A percentile compares a stretch with the other conserved stretches of the same genome.
Conservation (phyloP, 2,888 invertebrate genomes). For the Hirtodrosophila histrioides region DNA sequence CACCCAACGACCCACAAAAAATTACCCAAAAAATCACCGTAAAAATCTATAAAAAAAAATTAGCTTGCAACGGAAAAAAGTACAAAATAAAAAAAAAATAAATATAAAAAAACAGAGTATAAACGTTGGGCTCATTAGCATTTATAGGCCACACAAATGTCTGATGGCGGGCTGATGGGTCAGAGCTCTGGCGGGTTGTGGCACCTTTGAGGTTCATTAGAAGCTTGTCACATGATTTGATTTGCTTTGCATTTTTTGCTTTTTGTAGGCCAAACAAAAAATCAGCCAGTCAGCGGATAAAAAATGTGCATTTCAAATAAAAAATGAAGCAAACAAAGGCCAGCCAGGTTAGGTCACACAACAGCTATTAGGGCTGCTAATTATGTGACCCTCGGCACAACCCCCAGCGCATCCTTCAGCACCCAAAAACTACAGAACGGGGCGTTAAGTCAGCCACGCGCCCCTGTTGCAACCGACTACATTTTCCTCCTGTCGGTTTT, state of each 20-base stretch:
- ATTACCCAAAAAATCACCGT: conserved; percentile 72
- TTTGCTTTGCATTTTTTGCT: conserved; percentile 46
- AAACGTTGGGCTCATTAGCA: conserved; percentile 68
- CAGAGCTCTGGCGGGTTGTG: conserved; percentile 23
- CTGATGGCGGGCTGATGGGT: conserved; percentile 36
- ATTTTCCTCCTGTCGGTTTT: conserved; percentile 20
- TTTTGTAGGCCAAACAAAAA: conserved; percentile 1
- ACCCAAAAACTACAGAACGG: conserved; percentile 4
- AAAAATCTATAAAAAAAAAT: conserved; percentile 72
- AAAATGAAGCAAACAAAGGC: conserved; percentile 22
- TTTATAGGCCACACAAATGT: conserved; percentile 75
- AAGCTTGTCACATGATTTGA: conserved; percentile 78
- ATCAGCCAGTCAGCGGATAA: conserved; percentile 15
- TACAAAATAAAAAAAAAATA: conserved; percentile 28
- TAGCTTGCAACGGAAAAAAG: conserved; percentile 34
- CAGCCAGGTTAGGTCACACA: conserved; percentile 19
- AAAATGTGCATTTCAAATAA: conserved; percentile 13
- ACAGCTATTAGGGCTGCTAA: conserved; percentile 64
- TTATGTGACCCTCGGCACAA: conserved; percentile 60
- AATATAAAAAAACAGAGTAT: conserved; percentile 15
- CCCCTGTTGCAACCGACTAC: conserved; percentile 46
- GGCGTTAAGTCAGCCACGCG: conserved; percentile 53
- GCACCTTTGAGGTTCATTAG: conserved; percentile 68
- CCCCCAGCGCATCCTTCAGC: conserved; percentile 34
- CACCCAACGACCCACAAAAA: conserved; percentile 66